These are phyloP conservation scores for Borostomias antarcticus DNA, from an alignment of 2,797 vertebrate species.

Conservation along the genomic window DNA sequence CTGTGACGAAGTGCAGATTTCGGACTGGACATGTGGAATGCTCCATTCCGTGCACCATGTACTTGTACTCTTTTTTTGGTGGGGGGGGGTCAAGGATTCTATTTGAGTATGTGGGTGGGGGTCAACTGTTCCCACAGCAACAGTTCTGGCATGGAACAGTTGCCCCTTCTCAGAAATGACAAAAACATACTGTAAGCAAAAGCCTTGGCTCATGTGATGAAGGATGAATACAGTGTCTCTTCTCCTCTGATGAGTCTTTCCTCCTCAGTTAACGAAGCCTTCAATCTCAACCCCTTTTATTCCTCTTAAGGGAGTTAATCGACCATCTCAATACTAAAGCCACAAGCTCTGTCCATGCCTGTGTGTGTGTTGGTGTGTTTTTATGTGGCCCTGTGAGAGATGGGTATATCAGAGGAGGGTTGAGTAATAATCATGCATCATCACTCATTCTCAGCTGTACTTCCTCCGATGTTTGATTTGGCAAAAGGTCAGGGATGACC, in stretches of 20 bases:
- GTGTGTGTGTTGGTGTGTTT: conserved; percentile 11
- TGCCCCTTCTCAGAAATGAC: conserved; percentile 26
- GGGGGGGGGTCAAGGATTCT: conserved; percentile 12
- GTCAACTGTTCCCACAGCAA: conserved; percentile 27
- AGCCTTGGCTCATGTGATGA: not conserved
- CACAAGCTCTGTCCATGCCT: conserved; percentile 38
- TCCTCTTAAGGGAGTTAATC: conserved; percentile 55
- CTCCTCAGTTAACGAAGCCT: conserved; percentile 42
- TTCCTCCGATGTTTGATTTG: conserved; percentile 68
- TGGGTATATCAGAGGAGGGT: conserved; percentile 55
- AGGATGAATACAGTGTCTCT: conserved; percentile 12
- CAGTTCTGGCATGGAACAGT: conserved; percentile 19
- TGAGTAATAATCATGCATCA: conserved; percentile 62
- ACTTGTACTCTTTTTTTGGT: conserved; percentile 14
- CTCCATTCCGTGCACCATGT: conserved; percentile 15
- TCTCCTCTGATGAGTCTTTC: conserved; percentile 37
- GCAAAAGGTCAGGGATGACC: conserved; percentile 62
- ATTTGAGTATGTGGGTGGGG: conserved; percentile 15
- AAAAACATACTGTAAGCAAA: conserved; percentile 20
- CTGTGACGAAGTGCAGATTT: conserved; percentile 37
- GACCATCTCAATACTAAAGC: conserved; percentile 47
- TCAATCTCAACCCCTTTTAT: conserved; percentile 56
- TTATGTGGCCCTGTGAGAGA: conserved; percentile 41
- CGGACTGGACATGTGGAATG: conserved; percentile 22
- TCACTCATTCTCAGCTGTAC: conserved; percentile 60